Evolutionary conservation across 2,113 vertebrate genomes (phyloP).

Genomic region (Pterocles gutturalis): DNA sequence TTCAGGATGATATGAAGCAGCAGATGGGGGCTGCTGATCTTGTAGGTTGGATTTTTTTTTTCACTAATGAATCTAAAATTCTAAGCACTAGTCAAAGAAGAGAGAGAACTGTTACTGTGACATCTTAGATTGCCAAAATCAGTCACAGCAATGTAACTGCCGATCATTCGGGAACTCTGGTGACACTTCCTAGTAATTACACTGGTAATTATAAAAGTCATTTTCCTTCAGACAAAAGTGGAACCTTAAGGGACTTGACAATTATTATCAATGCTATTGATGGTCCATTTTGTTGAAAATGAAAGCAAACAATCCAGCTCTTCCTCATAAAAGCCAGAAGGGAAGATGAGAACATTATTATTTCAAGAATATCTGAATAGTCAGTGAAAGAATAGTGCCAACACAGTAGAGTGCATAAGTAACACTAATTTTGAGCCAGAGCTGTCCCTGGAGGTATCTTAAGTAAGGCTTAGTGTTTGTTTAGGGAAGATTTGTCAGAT

Average conservation of each 20-base stretch:
- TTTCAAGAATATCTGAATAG: not conserved
- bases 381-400: not conserved
- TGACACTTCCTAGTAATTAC: not conserved
- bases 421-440: not conserved
- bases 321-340: not conserved
- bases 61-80: not conserved
- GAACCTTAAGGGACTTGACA: not conserved
- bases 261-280: not conserved
- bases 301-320: not conserved
- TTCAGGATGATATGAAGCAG: not conserved
- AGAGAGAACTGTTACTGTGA: not conserved
- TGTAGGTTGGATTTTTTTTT: not conserved
- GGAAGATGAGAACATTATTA: not conserved
- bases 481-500: not conserved
- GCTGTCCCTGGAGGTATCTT: too few species aligned
- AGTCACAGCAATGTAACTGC: not conserved
- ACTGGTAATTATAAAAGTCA: not conserved
- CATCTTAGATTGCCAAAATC: not conserved
- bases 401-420: not conserved
- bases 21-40: not conserved
- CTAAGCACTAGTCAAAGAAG: not conserved
- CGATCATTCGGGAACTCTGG: not conserved
- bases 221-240: not conserved
- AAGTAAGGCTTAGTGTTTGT: not conserved
- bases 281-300: not conserved